A percentile compares a stretch with the other conserved stretches of the same genome.
Conservation (phyloP, 2,797 vertebrate species). For the Rhinichthys osculus region DNA sequence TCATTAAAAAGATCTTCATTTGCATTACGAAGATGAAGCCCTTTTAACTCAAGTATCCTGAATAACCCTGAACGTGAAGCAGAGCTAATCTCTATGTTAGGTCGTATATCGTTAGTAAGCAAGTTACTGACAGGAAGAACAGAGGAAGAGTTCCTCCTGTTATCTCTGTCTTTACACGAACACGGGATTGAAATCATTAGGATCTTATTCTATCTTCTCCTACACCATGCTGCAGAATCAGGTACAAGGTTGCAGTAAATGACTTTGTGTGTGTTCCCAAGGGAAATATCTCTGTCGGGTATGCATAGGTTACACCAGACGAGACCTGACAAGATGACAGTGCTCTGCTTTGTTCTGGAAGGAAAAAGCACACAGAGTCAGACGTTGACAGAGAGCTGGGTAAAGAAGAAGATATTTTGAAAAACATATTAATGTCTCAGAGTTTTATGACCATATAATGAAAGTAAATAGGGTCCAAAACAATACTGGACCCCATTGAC, state of each 20-base stretch:
- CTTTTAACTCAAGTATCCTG: constrained; percentile 9
- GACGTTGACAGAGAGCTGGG: constrained; percentile 32
- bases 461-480: not conserved
- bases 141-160: constrained; percentile 21
- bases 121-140: not conserved
- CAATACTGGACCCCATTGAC: not conserved
- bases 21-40: not conserved
- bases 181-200: constrained; percentile 34
- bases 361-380: constrained; percentile 28
- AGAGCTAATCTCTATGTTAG: constrained; percentile 6
- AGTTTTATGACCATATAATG: not conserved
- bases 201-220: constrained; percentile 26
- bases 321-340: constrained; percentile 39
- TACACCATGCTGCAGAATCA: constrained; percentile 26
- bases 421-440: not conserved
- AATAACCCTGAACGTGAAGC: constrained; percentile 4
- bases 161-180: constrained; percentile 27
- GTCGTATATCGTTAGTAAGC: constrained; percentile 7
- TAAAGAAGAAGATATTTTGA: constrained; percentile 1
- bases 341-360: constrained; percentile 33
- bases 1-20: not conserved
- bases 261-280: constrained; percentile 40
- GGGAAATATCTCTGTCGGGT: constrained; percentile 36
- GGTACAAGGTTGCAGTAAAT: constrained; percentile 44
- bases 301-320: constrained; percentile 38